These are phyloP conservation scores for Perizoma flavofasciatum DNA, from an alignment of 2,888 invertebrate species.

Conservation along the genomic window DNA sequence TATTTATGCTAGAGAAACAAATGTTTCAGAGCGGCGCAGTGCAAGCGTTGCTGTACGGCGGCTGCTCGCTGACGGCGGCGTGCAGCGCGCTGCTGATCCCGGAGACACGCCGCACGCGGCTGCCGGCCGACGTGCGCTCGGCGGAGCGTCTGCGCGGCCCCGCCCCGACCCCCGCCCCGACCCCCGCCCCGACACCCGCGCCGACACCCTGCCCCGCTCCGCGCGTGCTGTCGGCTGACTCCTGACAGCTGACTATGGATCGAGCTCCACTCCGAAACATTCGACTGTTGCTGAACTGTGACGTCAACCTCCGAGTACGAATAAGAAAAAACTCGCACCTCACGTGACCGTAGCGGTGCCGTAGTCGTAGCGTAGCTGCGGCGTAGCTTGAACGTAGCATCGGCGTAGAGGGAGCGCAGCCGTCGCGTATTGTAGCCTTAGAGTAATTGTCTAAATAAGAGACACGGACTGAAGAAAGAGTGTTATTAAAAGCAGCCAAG, in stretches of 20 bases:
- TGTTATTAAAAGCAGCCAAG: no score
- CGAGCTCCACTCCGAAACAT: no score
- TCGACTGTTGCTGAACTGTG: no score
- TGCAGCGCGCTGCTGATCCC: constrained; percentile 82
- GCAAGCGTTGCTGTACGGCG: constrained; percentile 78
- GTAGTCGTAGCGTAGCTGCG: not conserved
- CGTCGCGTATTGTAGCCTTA: not conserved
- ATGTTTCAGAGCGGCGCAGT: constrained; percentile 52
- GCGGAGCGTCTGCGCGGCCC: constrained; percentile 57
- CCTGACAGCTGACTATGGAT: no score
- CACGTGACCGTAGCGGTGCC: not conserved
- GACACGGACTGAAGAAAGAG: no score
- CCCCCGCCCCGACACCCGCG: constrained; percentile 29
- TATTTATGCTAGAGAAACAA: no score
- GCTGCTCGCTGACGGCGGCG: constrained; percentile 67
- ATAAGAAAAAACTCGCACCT: no score
- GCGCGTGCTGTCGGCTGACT: no score
- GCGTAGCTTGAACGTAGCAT: not conserved
- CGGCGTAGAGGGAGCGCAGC: not conserved
- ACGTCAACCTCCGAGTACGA: no score
- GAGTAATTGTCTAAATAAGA: no score
- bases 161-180: constrained; percentile 10
- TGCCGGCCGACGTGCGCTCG: constrained; percentile 80
- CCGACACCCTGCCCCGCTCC: constrained; percentile 40
- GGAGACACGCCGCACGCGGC: constrained; percentile 82